phyloP scores from a whole-genome alignment of 2,797 vertebrate genomes.

The Melanotaenia maccullochi region DNA sequence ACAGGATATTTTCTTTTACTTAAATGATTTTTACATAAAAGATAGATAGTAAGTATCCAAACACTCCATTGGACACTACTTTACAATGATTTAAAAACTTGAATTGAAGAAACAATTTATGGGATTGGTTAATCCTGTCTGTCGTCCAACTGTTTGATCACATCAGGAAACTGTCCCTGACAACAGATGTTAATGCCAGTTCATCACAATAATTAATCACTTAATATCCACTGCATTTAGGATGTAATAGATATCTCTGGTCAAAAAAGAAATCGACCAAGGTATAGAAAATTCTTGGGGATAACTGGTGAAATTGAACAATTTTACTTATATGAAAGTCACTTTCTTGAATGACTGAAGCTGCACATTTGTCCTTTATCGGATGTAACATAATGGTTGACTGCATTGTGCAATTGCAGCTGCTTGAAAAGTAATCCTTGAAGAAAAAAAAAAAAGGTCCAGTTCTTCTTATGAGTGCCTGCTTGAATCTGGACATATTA shows the following conservation, averaged over 20 bases:
- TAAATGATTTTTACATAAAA: background rate
- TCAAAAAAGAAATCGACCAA: background rate
- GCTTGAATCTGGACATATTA: conserved; percentile 41
- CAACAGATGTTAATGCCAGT: conserved; percentile 7
- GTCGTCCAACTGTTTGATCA: background rate
- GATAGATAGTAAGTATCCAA: background rate
- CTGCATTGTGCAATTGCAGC: background rate
- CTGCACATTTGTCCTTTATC: background rate
- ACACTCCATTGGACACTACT: background rate
- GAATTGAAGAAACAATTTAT: background rate
- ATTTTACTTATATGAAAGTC: background rate
- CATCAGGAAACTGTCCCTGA: background rate
- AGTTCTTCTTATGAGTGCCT: conserved; percentile 1
- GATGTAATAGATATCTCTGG: background rate
- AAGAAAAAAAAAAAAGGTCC: conserved; percentile 2
- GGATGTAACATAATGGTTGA: conserved; percentile 2
- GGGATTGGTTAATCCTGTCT: background rate
- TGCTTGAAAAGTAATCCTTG: conserved; percentile 12
- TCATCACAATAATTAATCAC: conserved; percentile 2
- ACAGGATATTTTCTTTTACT: background rate
- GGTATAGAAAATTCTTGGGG: too few relatives aligned
- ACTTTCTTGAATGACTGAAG: background rate
- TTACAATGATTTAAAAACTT: background rate
- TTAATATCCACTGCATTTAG: background rate
- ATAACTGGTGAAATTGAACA: too few relatives aligned